Evolutionary conservation across 2,113 vertebrate genomes (phyloP), one percentile per base, ranked within the genome.

Genomic region (Columba livia): DNA sequence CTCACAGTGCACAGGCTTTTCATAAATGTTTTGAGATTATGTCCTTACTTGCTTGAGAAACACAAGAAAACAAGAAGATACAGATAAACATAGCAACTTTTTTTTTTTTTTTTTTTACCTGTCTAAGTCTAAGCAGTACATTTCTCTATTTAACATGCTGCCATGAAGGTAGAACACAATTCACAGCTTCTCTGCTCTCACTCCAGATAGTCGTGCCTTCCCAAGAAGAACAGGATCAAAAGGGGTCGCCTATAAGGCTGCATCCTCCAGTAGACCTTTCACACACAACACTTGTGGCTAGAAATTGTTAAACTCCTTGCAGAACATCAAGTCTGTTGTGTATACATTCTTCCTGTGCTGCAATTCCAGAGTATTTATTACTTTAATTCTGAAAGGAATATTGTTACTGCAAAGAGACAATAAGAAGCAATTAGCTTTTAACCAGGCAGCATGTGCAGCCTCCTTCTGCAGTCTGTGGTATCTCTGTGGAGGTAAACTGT

Each of bases 311-410:
- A 28, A 88, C 13, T 58, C 44, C 20, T 74, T 24, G 1, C 13
- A 88, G 31, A 10, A 14, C 47, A 54, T 38, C 38, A 67, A 23
- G 31, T 44, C 15, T 62, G 3, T 15, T 60, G 20, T 0, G 3
- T 9, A n/a, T 10, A 12, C 26, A 17, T 73, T 51, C 54, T 74
- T 85, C 42, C 50, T 1, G 1, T 23, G 36, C 11, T 26, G 60
- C 31, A 87, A 6, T 69, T 40, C 24, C 61, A 65, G 9, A 40
- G 15, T 23, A 10, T 47, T 88, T 82, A 61, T 70, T 64, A 58
- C 58, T 85, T 87, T 71, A 61, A 67, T 87, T 91, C 36, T 88
- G 58, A 89, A 66, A 58, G 23, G 69, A 91, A 44, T 77, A 85
- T 31, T 40, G 29, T 9, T 25, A 7, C 15, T 90, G 61, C 17